Evolutionary conservation across 1,140 invertebrate genomes (phyloP).

Genomic region (Amphibalanus amphitrite): DNA sequence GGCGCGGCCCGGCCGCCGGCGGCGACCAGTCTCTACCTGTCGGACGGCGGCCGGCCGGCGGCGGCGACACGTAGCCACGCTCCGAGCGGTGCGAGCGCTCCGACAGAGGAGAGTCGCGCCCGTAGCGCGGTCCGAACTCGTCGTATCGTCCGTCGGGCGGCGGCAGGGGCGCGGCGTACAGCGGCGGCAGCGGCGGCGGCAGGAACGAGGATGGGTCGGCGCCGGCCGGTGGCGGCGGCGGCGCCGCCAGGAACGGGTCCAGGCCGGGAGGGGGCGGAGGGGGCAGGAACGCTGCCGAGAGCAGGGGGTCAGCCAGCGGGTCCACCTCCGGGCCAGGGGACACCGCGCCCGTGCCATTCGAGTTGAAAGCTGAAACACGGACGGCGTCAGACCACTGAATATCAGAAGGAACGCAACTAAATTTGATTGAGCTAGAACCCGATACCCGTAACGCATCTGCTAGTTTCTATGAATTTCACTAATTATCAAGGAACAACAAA

Average conservation of each 20-base stretch:
- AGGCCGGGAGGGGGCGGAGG: neutral
- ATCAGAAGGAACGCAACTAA: too few relatives aligned
- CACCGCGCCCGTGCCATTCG: neutral
- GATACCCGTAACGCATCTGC: too few relatives aligned
- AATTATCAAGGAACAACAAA: too few relatives aligned
- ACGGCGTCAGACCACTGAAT: too few relatives aligned
- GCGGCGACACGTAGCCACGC: neutral
- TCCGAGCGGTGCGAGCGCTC: neutral
- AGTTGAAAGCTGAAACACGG: neutral
- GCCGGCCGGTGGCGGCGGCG: too few relatives aligned
- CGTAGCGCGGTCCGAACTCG: neutral
- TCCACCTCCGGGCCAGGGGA: neutral
- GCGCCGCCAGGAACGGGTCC: neutral
- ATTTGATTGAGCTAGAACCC: too few relatives aligned
- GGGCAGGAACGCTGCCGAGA: neutral
- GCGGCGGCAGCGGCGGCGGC: too few relatives aligned
- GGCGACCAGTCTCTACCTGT: neutral
- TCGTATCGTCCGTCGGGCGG: neutral
- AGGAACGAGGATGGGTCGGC: neutral
- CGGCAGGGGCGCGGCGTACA: neutral
- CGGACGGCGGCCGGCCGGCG: too few relatives aligned
- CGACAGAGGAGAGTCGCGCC: neutral
- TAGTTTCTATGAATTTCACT: too few relatives aligned
- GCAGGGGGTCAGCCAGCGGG: neutral
- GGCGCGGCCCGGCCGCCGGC: too few relatives aligned